Evolutionary conservation across 2,797 vertebrate species (phyloP).

Genomic region (Florisuga fusca): DNA sequence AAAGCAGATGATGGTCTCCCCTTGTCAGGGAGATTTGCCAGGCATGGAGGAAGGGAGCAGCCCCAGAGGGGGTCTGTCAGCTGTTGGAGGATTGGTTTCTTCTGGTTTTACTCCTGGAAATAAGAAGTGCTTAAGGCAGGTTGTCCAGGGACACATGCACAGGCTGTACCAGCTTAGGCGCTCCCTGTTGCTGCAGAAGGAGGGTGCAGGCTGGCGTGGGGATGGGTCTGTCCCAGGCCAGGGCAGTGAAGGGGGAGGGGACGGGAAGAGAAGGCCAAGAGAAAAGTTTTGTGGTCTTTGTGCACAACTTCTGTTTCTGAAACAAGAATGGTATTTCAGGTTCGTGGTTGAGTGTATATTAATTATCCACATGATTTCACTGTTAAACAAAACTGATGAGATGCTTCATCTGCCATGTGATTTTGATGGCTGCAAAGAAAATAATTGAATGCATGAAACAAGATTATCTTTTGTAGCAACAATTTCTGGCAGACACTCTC

Average conservation of each 20-base stretch:
- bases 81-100: background rate
- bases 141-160: fast-evolving
- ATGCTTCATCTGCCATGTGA: background rate
- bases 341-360: background rate
- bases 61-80: background rate
- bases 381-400: background rate
- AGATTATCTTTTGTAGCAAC: background rate
- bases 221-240: background rate
- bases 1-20: background rate
- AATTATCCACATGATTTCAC: background rate
- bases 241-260: background rate
- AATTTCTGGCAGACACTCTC: background rate
- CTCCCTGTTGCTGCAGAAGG: background rate
- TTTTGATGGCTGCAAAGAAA: background rate
- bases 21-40: background rate
- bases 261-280: background rate
- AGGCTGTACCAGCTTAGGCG: background rate
- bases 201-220: fast-evolving
- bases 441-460: background rate
- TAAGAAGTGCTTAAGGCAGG: background rate
- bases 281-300: background rate
- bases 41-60: background rate
- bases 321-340: background rate
- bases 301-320: background rate
- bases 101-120: background rate